phyloP scores from a whole-genome alignment of 1,140 invertebrate genomes.

The Phthorimaea operculella region DNA sequence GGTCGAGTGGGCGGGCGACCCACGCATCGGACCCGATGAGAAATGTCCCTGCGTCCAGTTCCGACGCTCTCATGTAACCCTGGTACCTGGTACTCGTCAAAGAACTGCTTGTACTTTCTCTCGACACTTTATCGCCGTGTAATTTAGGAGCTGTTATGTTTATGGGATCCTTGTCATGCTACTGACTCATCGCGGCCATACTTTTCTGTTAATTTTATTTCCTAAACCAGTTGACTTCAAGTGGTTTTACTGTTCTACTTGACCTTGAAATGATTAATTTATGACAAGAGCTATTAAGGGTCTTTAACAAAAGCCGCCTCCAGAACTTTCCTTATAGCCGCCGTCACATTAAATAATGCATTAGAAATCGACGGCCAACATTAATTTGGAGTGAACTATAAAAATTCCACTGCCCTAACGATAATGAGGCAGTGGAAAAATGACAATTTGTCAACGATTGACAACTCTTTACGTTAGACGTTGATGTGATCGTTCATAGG shows the following conservation, averaged over 20 bases:
- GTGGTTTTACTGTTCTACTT: not conserved
- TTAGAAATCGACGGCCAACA: not conserved
- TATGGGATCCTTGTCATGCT: not conserved
- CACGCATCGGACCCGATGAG: conserved; percentile 21
- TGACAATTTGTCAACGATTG: conserved; percentile 14
- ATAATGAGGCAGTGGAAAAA: conserved; percentile 17
- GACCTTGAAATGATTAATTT: no score
- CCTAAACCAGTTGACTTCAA: not conserved
- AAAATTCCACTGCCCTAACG: conserved; percentile 21
- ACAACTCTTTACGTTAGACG: no score
- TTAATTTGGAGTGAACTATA: conserved; percentile 5
- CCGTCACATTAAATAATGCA: conserved; percentile 2
- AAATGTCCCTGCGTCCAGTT: conserved; percentile 21
- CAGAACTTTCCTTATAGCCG: not conserved
- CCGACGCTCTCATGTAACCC: not conserved
- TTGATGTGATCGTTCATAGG: no score
- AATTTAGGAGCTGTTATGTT: not conserved
- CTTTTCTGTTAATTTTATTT: not conserved
- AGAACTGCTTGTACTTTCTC: conserved; percentile 17
- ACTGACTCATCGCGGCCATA: not conserved
- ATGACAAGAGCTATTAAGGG: no score
- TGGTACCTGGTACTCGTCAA: not conserved
- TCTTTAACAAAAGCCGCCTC: not conserved
- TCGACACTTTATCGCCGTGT: conserved; percentile 12
- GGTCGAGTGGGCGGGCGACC: conserved; percentile 29